Conservation (phyloP, 92 coral and sea anemone species). For the Parazoanthus darwini region DNA sequence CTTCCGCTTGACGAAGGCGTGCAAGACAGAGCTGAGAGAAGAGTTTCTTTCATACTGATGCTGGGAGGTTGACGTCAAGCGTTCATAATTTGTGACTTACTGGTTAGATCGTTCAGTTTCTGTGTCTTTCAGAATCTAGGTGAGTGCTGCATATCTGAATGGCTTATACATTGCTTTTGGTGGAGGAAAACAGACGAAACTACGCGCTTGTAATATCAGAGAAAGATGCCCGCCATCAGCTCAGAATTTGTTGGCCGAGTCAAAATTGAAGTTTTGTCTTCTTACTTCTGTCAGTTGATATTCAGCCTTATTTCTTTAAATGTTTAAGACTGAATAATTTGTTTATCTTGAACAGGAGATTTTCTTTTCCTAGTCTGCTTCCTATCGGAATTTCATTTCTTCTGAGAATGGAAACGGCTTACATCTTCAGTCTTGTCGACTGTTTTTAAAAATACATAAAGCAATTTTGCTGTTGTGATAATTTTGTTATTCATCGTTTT, state of each 20-base stretch:
- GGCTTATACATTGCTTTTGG: background rate
- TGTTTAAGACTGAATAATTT: background rate
- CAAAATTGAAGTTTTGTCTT: background rate
- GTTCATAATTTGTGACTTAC: background rate
- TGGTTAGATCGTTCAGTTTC: constrained; percentile 6
- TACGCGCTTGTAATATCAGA: background rate
- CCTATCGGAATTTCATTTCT: background rate
- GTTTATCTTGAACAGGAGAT: background rate
- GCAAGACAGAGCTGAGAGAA: background rate
- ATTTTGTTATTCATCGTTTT: background rate
- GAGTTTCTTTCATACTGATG: background rate
- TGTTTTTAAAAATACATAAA: background rate
- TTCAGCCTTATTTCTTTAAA: background rate
- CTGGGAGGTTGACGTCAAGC: background rate
- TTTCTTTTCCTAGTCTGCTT: background rate
- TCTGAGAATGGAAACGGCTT: background rate
- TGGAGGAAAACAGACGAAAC: background rate
- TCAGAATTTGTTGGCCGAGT: background rate
- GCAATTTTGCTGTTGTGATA: background rate
- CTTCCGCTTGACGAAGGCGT: constrained; percentile 34
- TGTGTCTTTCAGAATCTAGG: constrained; percentile 6
- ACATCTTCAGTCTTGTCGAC: background rate
- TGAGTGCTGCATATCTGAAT: constrained; percentile 2
- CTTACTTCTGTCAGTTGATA: background rate
- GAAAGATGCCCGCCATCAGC: constrained; percentile 21